These are phyloP conservation scores for Lycodopsis pacificus DNA, from an alignment of 2,797 vertebrate species.

Conservation along the genomic window DNA sequence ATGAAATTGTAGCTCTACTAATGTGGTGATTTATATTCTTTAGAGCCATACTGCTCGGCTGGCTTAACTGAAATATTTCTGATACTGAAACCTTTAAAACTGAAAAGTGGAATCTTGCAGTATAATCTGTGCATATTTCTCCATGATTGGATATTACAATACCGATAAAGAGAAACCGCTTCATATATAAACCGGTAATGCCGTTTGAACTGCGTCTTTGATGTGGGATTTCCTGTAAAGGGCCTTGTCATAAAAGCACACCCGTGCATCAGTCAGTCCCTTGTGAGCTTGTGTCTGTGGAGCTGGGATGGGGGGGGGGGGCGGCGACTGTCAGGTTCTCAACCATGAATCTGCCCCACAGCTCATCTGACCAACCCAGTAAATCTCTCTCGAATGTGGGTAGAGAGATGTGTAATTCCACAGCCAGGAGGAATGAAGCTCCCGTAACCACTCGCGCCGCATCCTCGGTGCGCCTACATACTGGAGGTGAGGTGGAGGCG, in stretches of 20 bases:
- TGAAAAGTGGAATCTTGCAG: conserved; percentile 10
- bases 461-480: conserved; percentile 22
- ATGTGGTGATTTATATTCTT: conserved; percentile 49
- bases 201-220: conserved; percentile 7
- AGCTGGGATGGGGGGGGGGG: conserved; percentile 14
- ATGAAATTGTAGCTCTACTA: conserved; percentile 33
- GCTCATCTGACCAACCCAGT: conserved; percentile 66
- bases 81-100: conserved; percentile 35
- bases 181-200: conserved; percentile 16
- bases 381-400: conserved; percentile 62
- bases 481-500: conserved; percentile 19
- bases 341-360: conserved; percentile 59
- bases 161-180: background rate
- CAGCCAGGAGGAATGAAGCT: conserved; percentile 53
- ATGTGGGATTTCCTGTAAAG: conserved; percentile 23
- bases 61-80: conserved; percentile 32
- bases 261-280: conserved; percentile 4
- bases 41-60: conserved; percentile 9
- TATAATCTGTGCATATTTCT: background rate
- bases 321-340: conserved; percentile 35
- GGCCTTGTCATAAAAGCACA: conserved; percentile 11
- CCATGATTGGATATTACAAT: conserved; percentile 17
- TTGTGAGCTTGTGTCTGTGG: conserved; percentile 44
- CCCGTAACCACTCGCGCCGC: conserved; percentile 30
- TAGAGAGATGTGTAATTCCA: too few species aligned